A percentile compares a stretch with the other conserved stretches of the same genome.
These are phyloP conservation scores for Pipistrellus nathusii DNA, from an alignment of 2,797 vertebrate genomes.

Conservation along the genomic window DNA sequence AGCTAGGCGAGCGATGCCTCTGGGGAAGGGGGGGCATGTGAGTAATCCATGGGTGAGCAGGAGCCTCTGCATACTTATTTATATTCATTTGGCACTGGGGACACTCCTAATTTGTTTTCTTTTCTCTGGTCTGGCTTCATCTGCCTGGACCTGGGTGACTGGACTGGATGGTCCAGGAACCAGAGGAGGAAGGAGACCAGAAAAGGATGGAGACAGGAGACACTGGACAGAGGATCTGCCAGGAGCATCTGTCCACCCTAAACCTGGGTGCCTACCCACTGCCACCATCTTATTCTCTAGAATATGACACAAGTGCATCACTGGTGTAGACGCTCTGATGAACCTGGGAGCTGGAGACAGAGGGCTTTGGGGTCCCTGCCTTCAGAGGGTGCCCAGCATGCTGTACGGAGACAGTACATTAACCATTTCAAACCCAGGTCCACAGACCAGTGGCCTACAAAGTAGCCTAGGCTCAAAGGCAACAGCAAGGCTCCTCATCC, in stretches of 20 bases:
- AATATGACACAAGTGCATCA: rapidly evolving
- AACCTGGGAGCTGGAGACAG: background rate
- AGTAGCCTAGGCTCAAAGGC: background rate
- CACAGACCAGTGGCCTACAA: rapidly evolving
- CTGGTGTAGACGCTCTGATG: rapidly evolving
- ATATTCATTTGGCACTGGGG: conserved; percentile 60
- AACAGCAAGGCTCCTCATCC: background rate
- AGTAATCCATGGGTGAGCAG: background rate
- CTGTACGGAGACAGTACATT: rapidly evolving
- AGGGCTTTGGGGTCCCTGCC: background rate
- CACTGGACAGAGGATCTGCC: background rate
- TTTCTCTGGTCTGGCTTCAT: conserved; percentile 24
- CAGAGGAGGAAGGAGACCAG: background rate
- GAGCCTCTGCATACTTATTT: conserved; percentile 37
- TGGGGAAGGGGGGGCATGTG: background rate
- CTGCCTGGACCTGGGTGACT: background rate
- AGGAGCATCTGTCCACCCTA: background rate
- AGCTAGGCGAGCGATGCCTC: background rate
- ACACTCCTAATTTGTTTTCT: conserved; percentile 67
- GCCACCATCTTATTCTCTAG: background rate
- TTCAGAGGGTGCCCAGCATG: rapidly evolving
- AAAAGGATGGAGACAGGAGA: background rate
- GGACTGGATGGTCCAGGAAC: background rate
- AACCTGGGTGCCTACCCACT: background rate
- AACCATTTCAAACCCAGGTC: background rate